A percentile compares a stretch with the other conserved stretches of the same genome.
These are phyloP conservation scores for Galemys pyrenaicus DNA, from an alignment of 2,113 vertebrate species.

Conservation along the genomic window DNA sequence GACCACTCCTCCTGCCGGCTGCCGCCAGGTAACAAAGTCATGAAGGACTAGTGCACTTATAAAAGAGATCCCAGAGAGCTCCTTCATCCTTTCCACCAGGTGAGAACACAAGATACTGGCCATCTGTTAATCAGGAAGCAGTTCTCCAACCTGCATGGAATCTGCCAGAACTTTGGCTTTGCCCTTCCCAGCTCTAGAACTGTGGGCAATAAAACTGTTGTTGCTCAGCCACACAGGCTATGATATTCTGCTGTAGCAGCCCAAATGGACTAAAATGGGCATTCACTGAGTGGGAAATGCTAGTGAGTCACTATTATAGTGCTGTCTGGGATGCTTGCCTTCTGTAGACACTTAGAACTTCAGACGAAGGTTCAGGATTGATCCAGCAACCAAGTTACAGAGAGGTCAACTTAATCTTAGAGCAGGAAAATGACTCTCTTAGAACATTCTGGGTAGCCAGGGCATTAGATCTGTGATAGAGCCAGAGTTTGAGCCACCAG, in stretches of 20 bases:
- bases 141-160: too few relatives aligned
- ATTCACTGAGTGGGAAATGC: background rate
- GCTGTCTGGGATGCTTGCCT: background rate
- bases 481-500: background rate
- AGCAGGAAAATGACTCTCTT: background rate
- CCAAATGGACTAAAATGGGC: background rate
- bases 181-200: too few relatives aligned
- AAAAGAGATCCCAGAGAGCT: too few relatives aligned
- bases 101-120: background rate
- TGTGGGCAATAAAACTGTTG: background rate
- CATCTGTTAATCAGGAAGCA: background rate
- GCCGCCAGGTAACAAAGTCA: too few relatives aligned
- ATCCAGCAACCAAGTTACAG: background rate
- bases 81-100: background rate
- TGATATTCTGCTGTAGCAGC: background rate
- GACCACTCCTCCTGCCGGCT: too few relatives aligned
- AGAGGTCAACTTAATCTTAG: background rate
- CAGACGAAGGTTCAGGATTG: background rate
- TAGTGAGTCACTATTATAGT: background rate
- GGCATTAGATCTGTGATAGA: background rate
- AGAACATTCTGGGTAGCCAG: too few relatives aligned
- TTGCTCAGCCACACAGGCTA: background rate
- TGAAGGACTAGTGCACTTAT: too few relatives aligned
- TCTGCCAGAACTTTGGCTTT: background rate
- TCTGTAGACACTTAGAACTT: background rate